These are phyloP conservation scores for Marisa cornuarietis DNA, from an alignment of 1,140 invertebrate species.

Conservation along the genomic window DNA sequence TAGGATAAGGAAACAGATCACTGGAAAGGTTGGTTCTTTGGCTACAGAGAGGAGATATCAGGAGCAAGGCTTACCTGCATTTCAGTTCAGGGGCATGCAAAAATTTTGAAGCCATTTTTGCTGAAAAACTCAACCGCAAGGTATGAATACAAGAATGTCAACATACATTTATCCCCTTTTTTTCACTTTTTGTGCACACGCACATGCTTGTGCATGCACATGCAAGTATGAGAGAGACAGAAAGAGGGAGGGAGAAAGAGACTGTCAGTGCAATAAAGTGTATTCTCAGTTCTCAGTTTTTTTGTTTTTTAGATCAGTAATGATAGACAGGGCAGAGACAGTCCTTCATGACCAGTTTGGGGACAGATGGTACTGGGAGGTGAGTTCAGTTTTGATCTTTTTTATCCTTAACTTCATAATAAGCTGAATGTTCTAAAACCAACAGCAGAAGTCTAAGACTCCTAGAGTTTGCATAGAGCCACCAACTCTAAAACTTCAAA, in stretches of 20 bases:
- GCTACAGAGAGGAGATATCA: slow-evolving; percentile 70
- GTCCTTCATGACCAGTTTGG: slow-evolving; percentile 89
- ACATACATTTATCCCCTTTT: too few species aligned
- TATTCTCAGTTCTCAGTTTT: neutral
- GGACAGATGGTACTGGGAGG: slow-evolving; percentile 82
- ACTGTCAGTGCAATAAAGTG: too few species aligned
- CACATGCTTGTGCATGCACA: too few species aligned
- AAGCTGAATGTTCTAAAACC: too few species aligned
- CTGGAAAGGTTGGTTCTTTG: slow-evolving; percentile 73
- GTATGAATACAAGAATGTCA: slow-evolving; percentile 23
- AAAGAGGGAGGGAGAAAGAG: too few species aligned
- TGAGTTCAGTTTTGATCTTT: slow-evolving; percentile 56
- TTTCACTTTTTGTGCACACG: too few species aligned
- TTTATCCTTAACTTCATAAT: neutral
- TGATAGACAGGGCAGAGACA: slow-evolving; percentile 89
- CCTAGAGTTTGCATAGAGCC: too few species aligned
- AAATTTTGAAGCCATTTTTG: slow-evolving; percentile 57
- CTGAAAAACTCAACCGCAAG: slow-evolving; percentile 55
- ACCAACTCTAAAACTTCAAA: too few species aligned
- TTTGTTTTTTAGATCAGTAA: slow-evolving; percentile 71
- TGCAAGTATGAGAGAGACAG: too few species aligned
- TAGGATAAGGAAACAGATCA: slow-evolving; percentile 36
- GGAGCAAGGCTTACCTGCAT: slow-evolving; percentile 74
- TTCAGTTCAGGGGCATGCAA: slow-evolving; percentile 80
- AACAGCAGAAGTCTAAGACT: too few species aligned